Conservation (phyloP, 1,140 invertebrate genomes). For the Campoletis sonorensis region DNA sequence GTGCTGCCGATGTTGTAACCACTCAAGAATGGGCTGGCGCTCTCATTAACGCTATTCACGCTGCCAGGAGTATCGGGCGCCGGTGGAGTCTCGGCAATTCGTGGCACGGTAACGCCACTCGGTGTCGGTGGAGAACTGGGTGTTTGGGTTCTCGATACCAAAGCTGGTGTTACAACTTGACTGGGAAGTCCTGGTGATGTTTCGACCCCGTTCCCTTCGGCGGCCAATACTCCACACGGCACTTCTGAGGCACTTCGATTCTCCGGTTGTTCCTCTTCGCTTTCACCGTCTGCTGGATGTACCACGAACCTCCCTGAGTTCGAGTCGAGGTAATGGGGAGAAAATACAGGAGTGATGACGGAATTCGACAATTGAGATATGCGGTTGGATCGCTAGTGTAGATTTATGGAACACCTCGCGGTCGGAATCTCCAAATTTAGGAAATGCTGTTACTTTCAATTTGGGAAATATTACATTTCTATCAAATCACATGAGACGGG, state of each 20-base stretch:
- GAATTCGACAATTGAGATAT: constrained; percentile 36
- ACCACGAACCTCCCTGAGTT: constrained; percentile 74
- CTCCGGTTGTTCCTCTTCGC: constrained; percentile 60
- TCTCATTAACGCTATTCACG: constrained; percentile 80
- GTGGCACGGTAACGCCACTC: constrained; percentile 63
- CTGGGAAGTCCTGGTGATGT: constrained; percentile 54
- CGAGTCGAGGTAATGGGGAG: constrained; percentile 47
- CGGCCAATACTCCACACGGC: constrained; percentile 25
- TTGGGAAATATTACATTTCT: too few species aligned
- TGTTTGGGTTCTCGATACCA: constrained; percentile 58
- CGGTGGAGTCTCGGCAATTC: constrained; percentile 70
- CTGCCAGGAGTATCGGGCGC: constrained; percentile 79
- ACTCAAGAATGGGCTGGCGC: constrained; percentile 71
- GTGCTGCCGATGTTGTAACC: constrained; percentile 57
- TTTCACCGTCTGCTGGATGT: constrained; percentile 73
- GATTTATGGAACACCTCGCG: too few species aligned
- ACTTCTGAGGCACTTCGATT: constrained; percentile 30
- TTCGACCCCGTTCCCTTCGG: constrained; percentile 41
- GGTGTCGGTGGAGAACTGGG: constrained; percentile 66
- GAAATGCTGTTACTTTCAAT: too few species aligned
- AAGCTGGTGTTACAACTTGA: constrained; percentile 55
- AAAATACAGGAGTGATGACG: constrained; percentile 33
- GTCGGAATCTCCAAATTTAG: too few species aligned
- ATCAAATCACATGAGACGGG: too few species aligned
- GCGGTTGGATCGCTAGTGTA: too few species aligned